These are phyloP conservation scores for Andrena marginata DNA, from an alignment of 2,888 invertebrate species.

Conservation along the genomic window DNA sequence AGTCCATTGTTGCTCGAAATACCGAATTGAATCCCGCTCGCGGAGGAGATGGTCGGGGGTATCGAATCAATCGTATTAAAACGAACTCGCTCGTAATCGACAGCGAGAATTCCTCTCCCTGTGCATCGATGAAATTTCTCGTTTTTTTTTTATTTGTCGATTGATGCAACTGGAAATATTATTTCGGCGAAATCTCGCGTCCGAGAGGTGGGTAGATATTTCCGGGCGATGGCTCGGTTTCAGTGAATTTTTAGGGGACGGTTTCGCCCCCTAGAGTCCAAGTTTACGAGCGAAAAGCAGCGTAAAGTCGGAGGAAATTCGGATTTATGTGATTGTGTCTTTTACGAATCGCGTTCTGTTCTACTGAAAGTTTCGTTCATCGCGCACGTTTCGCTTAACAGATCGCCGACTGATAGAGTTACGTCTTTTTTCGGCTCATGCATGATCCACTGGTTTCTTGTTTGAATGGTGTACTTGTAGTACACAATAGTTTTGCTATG, in stretches of 20 bases:
- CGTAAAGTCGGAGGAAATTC: not conserved
- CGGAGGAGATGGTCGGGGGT: too few relatives aligned
- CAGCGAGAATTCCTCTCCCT: not conserved
- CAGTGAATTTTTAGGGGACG: slow-evolving; percentile 18
- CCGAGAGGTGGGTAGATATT: slow-evolving; percentile 5
- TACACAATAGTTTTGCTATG: too few relatives aligned
- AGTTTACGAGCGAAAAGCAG: slow-evolving; percentile 13
- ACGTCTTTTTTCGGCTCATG: too few relatives aligned
- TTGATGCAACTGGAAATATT: slow-evolving; percentile 26
- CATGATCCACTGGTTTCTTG: too few relatives aligned
- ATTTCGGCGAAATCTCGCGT: not conserved
- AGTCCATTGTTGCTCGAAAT: slow-evolving; percentile 8
- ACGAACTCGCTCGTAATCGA: slow-evolving; percentile 22
- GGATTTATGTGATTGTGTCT: slow-evolving; percentile 19
- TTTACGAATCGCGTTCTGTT: not conserved
- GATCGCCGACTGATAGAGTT: too few relatives aligned
- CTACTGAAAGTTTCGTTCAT: not conserved
- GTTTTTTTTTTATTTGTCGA: not conserved
- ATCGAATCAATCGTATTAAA: not conserved
- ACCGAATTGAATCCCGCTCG: slow-evolving; percentile 8
- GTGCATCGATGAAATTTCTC: not conserved
- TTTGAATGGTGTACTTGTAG: too few relatives aligned
- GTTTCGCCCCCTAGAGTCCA: not conserved
- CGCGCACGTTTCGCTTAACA: too few relatives aligned
- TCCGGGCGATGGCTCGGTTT: not conserved